Base-by-base conservation (phyloP, 2,888 invertebrate genomes). In the Campopleginae sp. region DNA sequence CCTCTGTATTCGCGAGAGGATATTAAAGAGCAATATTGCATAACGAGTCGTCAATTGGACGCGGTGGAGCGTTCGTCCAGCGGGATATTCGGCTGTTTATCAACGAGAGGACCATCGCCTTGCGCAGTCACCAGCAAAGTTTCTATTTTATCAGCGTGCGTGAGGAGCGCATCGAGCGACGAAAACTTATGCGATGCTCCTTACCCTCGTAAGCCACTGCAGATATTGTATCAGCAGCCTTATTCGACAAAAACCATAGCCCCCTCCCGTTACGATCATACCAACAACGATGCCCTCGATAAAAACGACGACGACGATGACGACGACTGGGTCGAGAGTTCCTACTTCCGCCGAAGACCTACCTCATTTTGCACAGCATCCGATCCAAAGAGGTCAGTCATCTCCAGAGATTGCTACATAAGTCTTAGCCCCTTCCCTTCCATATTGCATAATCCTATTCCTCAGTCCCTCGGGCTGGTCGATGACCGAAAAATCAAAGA, bases 21-120 rank as follows among this genome's bases (percentile, higher is more conserved):
- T 94, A 98, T 98, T 94, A 96, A 97, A 89, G 98, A 98, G 93
- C 98, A 98, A 94, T 98, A 98, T 95, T 98, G 98, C 95, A 97
- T 98, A 94, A 98, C 97, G 93, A 97, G 97, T 94, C 96, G 98
- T 92, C 98, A 98, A 94, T 94, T 98, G 94, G 97, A 97, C 92
- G 96, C 97, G 90, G 95, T 98, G 91, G 98, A 98, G 91, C 94
- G 90, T 92, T 94, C 91, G 87, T 94, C 91, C 63, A 95, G 95
- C 91, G 95, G 97, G 90, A 96, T 98, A 93, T 98, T 98, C 94
- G 98, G 98, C 89, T 98, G 98, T 93, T 95, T 98, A 90, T 97
- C 98, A 71, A 96, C 96, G 91, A 96, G 96, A 93, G 96, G 96
- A 89, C 95, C 96, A 87, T 96, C 96, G 88, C 96, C 96, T 85